A percentile compares a stretch with the other conserved stretches of the same genome.
phyloP scores from a whole-genome alignment of 2,797 vertebrate species.

The Hydrophis major region DNA sequence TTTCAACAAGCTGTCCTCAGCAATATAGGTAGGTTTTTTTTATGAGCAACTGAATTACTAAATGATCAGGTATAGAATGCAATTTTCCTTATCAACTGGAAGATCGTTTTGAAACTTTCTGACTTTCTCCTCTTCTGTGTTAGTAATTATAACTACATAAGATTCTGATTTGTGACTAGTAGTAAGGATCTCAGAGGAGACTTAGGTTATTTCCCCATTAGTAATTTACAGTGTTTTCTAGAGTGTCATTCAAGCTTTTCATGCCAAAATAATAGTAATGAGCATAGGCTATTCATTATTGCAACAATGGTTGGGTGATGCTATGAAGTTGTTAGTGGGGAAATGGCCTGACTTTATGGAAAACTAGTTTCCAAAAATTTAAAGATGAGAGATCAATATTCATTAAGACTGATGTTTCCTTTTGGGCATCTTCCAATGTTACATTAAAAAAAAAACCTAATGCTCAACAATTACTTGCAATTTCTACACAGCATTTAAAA shows the following conservation, averaged over 20 bases:
- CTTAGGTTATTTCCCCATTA: background rate
- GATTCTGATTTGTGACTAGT: background rate
- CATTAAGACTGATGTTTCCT: background rate
- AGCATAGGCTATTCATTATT: background rate
- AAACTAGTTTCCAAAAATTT: background rate
- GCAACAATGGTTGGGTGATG: background rate
- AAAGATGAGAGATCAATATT: background rate
- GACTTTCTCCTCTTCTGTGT: background rate
- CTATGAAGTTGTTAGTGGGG: background rate
- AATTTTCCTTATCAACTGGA: background rate
- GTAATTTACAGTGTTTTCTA: background rate
- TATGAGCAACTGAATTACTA: background rate
- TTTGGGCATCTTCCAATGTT: background rate
- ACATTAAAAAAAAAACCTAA: background rate
- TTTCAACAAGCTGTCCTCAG: background rate
- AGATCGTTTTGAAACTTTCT: background rate
- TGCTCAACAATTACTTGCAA: background rate
- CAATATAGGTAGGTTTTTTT: background rate
- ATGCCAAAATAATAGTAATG: background rate
- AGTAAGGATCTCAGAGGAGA: background rate
- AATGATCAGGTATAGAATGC: background rate
- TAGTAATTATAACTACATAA: background rate
- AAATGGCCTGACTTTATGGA: background rate
- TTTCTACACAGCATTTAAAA: background rate
- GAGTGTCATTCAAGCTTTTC: background rate